Evolutionary conservation across 2,888 invertebrate genomes (phyloP).

Genomic region (Hirtodrosophila histrioides): DNA sequence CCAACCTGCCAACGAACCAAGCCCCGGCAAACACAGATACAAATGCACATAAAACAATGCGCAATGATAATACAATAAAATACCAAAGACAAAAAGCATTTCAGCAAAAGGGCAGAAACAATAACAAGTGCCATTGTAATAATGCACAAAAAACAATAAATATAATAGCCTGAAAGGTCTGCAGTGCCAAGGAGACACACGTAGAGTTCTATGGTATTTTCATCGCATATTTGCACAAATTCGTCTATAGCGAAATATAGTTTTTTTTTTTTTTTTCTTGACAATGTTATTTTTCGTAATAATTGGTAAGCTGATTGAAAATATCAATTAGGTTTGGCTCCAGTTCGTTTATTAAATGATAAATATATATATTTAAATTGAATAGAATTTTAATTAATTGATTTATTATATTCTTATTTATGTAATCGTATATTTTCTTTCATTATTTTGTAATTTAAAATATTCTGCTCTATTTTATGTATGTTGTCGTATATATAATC

Average conservation of each 20-base stretch:
- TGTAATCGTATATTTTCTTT: no score
- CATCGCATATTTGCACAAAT: constrained; percentile 44
- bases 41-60: constrained; percentile 66
- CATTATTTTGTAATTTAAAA: no score
- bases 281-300: constrained; percentile 18
- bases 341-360: no score
- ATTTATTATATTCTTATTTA: no score
- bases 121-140: constrained; percentile 62
- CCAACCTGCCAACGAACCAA: constrained; percentile 23
- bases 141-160: constrained; percentile 60
- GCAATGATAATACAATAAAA: constrained; percentile 76
- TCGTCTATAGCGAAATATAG: constrained; percentile 15
- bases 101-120: constrained; percentile 59
- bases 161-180: constrained; percentile 56
- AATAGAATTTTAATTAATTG: no score
- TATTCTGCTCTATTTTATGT: no score
- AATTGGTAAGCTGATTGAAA: constrained; percentile 27
- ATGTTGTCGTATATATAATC: no score
- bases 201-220: constrained; percentile 28
- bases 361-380: no score
- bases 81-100: constrained; percentile 70
- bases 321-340: constrained; percentile 3
- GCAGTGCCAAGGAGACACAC: constrained; percentile 39
- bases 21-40: constrained; percentile 20
- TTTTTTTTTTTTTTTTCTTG: background rate